Evolutionary conservation across 2,113 vertebrate genomes (phyloP).

Genomic region (Epinephelus cyanopodus): DNA sequence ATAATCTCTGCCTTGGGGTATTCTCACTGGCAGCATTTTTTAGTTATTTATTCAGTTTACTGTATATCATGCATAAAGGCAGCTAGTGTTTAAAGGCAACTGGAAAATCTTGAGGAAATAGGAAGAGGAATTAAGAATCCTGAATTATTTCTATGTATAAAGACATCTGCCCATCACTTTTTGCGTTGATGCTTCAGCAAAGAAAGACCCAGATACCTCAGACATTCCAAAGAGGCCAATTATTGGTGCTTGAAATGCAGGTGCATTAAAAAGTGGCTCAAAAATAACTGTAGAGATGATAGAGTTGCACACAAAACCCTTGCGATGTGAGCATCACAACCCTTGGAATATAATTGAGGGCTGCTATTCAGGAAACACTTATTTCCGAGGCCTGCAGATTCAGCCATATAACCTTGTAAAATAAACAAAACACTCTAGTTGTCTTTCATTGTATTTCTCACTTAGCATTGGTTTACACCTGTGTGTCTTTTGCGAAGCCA

Average conservation of each 20-base stretch:
- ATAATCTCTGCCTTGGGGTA: conserved; percentile 47
- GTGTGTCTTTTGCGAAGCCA: not conserved
- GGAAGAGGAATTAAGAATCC: not conserved
- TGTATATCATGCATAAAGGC: conserved; percentile 24
- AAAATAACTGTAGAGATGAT: conserved; percentile 9
- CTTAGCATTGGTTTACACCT: not conserved
- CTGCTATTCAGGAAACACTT: not conserved
- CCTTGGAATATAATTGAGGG: not conserved
- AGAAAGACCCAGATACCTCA: not conserved
- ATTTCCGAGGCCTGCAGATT: conserved; percentile 6
- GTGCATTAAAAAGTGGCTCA: not conserved
- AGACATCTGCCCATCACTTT: not conserved
- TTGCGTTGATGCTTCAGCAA: conserved; percentile 8
- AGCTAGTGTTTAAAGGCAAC: not conserved
- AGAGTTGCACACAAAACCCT: conserved; percentile 9
- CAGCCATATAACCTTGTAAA: not conserved
- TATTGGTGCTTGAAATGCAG: conserved; percentile 6
- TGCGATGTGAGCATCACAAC: not conserved
- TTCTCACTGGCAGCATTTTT: conserved; percentile 32
- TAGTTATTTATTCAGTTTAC: conserved; percentile 52
- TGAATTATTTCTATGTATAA: conserved; percentile 22
- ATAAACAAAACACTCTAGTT: not conserved
- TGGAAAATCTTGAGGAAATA: not conserved
- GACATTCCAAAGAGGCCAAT: conserved; percentile 1
- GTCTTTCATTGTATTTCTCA: not conserved